A percentile compares a stretch with the other conserved stretches of the same genome.
Conservation (phyloP, 2,888 invertebrate genomes). For the Drosophila affinis region DNA sequence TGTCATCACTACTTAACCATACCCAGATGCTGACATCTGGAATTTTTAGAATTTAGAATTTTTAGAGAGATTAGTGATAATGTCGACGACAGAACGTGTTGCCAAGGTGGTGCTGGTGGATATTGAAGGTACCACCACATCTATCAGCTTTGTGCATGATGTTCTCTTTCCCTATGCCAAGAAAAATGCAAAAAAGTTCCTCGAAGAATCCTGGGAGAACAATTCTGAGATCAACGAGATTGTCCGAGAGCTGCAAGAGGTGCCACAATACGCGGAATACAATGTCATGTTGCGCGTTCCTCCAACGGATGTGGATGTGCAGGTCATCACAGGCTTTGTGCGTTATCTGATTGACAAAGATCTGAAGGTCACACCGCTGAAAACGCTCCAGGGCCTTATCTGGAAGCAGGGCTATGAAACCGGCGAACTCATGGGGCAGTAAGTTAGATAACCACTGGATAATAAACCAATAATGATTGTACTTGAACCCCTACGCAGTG, state of each 20-base stretch:
- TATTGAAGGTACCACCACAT: conserved; percentile 90
- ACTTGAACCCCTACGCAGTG: conserved; percentile 85
- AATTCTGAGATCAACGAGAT: conserved; percentile 87
- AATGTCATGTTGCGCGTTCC: conserved; percentile 3
- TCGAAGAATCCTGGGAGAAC: conserved; percentile 89
- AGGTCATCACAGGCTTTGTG: conserved; percentile 88
- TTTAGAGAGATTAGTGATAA: not conserved
- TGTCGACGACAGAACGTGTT: conserved; percentile 14
- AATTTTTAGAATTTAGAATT: not conserved
- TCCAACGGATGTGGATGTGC: conserved; percentile 79
- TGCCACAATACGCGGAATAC: conserved; percentile 65
- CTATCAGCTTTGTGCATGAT: conserved; percentile 90
- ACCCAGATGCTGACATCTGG: conserved; percentile 36
- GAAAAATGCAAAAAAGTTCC: conserved; percentile 88
- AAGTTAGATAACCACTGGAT: conserved; percentile 83
- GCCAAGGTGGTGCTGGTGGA: conserved; percentile 85
- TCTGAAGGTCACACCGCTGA: conserved; percentile 91
- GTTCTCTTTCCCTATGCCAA: conserved; percentile 91
- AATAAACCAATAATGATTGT: not conserved
- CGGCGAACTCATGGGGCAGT: conserved; percentile 94
- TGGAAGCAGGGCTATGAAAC: conserved; percentile 93
- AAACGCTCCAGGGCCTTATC: conserved; percentile 95
- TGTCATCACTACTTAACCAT: not conserved
- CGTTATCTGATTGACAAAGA: conserved; percentile 92
- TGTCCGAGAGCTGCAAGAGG: conserved; percentile 87